A percentile compares a stretch with the other conserved stretches of the same genome.
Evolutionary conservation across 2,888 invertebrate genomes (phyloP).

Genomic region (Oligia strigilis): DNA sequence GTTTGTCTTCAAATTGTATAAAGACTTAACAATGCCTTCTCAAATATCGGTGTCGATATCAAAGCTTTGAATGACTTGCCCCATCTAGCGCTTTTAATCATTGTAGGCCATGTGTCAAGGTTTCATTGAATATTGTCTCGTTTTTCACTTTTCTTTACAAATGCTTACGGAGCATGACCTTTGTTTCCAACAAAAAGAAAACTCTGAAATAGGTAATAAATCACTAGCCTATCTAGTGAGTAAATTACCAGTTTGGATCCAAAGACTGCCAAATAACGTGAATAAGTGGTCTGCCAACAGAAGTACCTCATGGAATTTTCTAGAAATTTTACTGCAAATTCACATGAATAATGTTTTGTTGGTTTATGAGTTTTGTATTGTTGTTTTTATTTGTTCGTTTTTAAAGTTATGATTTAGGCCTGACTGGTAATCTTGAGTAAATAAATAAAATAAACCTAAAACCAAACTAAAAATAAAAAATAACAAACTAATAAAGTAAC

Average conservation of each 20-base stretch:
- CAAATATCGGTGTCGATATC: not conserved
- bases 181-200: slow-evolving; percentile 19
- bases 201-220: slow-evolving; percentile 23
- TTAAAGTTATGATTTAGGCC: not conserved
- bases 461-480: no score
- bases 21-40: not conserved
- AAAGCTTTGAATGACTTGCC: not conserved
- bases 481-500: no score
- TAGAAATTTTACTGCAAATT: slow-evolving; percentile 7
- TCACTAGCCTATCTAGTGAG: slow-evolving; percentile 18
- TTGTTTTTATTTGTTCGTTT: not conserved
- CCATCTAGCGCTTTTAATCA: not conserved
- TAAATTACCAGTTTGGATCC: slow-evolving; percentile 34
- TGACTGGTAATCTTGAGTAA: not conserved
- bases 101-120: not conserved
- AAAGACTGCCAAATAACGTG: slow-evolving; percentile 37
- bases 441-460: no score
- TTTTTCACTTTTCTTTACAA: slow-evolving; percentile 19
- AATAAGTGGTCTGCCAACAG: slow-evolving; percentile 21
- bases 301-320: not conserved
- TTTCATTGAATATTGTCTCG: not conserved
- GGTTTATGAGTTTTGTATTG: slow-evolving; percentile 9
- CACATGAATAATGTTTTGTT: not conserved
- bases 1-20: not conserved
- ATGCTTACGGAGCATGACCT: not conserved